Evolutionary conservation across 2,888 invertebrate genomes (phyloP).

Genomic region (Protonemura montana): DNA sequence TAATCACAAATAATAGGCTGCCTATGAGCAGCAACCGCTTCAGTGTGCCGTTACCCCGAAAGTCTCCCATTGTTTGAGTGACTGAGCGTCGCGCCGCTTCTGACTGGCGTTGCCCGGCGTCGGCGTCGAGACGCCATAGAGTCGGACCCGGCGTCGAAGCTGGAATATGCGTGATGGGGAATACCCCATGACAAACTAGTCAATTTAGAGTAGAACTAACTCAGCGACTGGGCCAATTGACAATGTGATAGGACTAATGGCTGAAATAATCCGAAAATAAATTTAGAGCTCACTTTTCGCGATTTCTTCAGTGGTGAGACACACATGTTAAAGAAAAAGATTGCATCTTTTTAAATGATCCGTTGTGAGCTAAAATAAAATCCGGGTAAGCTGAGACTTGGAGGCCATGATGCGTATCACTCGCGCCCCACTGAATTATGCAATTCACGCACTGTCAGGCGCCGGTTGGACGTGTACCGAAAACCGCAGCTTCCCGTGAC

Average conservation of each 20-base stretch:
- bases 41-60: background rate
- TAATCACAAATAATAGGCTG: too few relatives aligned
- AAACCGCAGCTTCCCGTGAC: background rate
- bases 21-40: too few relatives aligned
- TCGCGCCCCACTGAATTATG: background rate
- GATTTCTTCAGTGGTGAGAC: background rate
- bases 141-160: too few relatives aligned
- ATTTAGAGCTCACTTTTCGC: background rate
- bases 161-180: background rate
- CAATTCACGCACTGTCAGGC: background rate
- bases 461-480: background rate
- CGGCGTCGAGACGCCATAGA: background rate
- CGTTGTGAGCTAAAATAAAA: background rate
- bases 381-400: background rate
- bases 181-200: background rate
- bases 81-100: background rate
- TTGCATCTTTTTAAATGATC: background rate
- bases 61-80: background rate
- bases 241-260: background rate
- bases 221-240: background rate
- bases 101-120: background rate
- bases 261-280: constrained; percentile 1
- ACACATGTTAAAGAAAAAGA: background rate
- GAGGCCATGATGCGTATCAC: background rate
- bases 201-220: background rate